Percentiles rank a stretch among this genome's conserved stretches.
Conservation (phyloP, 2,113 vertebrate species). For the Chaetura pelagica region DNA sequence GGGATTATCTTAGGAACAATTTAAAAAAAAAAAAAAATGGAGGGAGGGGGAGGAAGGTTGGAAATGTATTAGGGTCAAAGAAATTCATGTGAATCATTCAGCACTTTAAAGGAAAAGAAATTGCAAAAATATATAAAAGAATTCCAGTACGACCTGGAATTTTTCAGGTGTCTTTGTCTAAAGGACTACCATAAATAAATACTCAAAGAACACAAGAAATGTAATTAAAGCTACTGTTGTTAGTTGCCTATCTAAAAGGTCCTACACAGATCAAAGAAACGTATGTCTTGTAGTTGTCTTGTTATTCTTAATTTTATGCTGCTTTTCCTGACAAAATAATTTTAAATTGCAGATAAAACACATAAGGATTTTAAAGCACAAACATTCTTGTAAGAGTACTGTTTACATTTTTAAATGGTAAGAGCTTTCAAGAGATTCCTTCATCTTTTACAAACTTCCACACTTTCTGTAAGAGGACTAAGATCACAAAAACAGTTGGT, state of each 20-base stretch:
- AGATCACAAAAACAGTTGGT: background rate
- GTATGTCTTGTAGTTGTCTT: background rate
- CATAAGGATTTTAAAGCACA: background rate
- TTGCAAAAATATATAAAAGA: background rate
- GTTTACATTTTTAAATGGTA: background rate
- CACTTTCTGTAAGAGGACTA: background rate
- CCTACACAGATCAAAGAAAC: background rate
- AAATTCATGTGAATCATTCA: background rate
- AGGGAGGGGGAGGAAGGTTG: rapidly evolving
- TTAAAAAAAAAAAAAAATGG: background rate
- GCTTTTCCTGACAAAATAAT: background rate
- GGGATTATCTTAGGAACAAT: background rate
- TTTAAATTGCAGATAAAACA: background rate
- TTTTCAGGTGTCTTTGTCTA: background rate
- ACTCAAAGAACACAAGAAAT: background rate
- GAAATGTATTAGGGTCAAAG: background rate
- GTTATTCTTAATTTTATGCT: background rate
- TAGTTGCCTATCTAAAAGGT: background rate
- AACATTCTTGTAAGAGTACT: background rate
- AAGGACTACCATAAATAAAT: background rate
- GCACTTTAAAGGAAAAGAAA: background rate
- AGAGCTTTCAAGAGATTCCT: background rate
- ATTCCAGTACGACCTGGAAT: background rate
- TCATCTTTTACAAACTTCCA: background rate
- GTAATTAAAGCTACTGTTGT: background rate